Base-by-base conservation (phyloP, 1,140 invertebrate species). In the Platyscapa corneri region DNA sequence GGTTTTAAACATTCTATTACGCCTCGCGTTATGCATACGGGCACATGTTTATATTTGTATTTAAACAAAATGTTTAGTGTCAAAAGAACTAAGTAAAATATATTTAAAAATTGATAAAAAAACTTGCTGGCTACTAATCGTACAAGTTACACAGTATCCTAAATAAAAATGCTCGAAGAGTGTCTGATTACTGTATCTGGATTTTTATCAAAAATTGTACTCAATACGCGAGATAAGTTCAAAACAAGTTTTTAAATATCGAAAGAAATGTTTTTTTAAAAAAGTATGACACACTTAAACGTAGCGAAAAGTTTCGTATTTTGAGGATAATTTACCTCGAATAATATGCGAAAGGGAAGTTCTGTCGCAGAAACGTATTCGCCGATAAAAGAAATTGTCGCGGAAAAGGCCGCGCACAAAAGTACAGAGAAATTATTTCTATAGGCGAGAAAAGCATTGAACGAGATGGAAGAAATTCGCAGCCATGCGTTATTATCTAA, bases 401-500 rank as follows among this genome's bases (percentile, higher is more conserved):
- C 49, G 0, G 20, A 30, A 72, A 37, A 39, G 16, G 0, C 16
- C 14, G 10, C 5, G 5, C 32, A 42, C 1, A 42, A 74, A 74
- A 74, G 37, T 18, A 74, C 16, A 18, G 5, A 42, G 42, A n/a
- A 74, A 42, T 42, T 6, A 74, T 74, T 42, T 74, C 37, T 42
- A 42, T 37, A 42, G 20, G 14, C 27, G 37, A 42, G 39, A 5
- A 67, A 34, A 67, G 23, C 37, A 39, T 30, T 49, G 65, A 81
- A 53, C 27, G 30, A 30, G 30, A 1, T 10, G 46, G 34, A 72
- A 81, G n/a, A 65, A 70, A 42, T 53, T 46, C 34, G 18, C 5
- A n/a, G 12, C 56, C n/a, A 65, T 20, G 12, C 65, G 27, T 82
- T 82, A 72, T 82, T 60, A 56, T 72, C n/a, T 42, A 14, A 16